These are phyloP conservation scores for Apodemia mormo DNA, from an alignment of 2,888 invertebrate genomes.

Conservation along the genomic window DNA sequence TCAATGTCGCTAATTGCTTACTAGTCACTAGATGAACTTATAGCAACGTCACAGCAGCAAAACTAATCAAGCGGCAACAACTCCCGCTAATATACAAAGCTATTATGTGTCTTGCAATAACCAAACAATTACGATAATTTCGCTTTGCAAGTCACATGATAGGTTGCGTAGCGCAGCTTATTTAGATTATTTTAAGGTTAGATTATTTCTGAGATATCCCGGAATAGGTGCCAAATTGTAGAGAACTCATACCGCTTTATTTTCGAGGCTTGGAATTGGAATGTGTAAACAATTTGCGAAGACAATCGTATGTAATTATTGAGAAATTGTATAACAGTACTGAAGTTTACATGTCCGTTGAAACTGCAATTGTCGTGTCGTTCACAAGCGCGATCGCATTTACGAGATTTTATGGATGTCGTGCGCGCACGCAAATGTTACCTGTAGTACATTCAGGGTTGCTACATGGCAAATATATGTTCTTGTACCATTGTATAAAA, in stretches of 20 bases:
- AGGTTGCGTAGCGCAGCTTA: no score
- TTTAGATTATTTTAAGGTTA: not conserved
- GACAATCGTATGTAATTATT: constrained; percentile 22
- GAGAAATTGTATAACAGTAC: constrained; percentile 22
- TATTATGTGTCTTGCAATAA: no score
- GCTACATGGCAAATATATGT: not conserved
- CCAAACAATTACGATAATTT: no score
- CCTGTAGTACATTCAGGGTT: constrained; percentile 21
- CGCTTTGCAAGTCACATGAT: no score
- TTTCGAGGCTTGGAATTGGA: not conserved
- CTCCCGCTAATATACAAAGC: no score
- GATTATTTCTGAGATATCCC: not conserved
- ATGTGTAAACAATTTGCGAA: constrained; percentile 14
- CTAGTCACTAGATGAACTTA: no score
- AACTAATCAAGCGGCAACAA: no score
- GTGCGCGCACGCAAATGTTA: constrained; percentile 51
- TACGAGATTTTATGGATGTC: constrained; percentile 54
- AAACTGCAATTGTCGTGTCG: constrained; percentile 55
- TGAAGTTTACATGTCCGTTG: constrained; percentile 39
- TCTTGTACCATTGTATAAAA: no score
- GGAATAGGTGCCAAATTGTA: not conserved
- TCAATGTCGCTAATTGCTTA: no score
- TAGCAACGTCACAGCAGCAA: no score
- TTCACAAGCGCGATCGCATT: constrained; percentile 47
- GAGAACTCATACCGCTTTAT: not conserved